These are phyloP conservation scores for Steinernema hermaphroditum DNA, from an alignment of 2,888 invertebrate genomes.

Conservation along the genomic window DNA sequence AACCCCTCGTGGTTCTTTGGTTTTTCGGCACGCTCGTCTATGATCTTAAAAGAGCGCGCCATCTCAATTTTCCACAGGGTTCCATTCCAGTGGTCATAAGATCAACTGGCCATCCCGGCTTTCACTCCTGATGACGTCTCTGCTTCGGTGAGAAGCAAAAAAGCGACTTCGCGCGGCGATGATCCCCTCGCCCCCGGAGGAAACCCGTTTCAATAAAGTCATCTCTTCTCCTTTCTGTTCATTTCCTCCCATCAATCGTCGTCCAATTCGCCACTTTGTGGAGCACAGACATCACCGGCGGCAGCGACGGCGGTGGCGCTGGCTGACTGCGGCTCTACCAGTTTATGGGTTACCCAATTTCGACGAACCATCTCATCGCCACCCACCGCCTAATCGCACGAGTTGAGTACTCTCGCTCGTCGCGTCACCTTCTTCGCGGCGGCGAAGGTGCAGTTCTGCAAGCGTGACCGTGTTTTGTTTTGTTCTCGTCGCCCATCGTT, in stretches of 20 bases:
- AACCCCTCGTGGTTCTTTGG: too few relatives aligned
- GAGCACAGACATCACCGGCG: not conserved
- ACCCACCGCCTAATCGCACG: not conserved
- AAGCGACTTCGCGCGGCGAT: not conserved
- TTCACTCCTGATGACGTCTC: not conserved
- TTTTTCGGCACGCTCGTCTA: too few relatives aligned
- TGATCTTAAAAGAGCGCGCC: too few relatives aligned
- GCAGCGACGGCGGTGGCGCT: too few relatives aligned
- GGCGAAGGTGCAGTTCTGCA: not conserved
- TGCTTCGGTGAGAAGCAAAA: not conserved
- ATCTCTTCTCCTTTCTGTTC: not conserved
- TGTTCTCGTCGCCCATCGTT: not conserved
- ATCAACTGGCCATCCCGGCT: not conserved
- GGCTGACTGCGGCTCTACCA: not conserved
- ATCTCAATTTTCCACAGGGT: too few relatives aligned
- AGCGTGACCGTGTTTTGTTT: not conserved
- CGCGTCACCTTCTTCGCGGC: not conserved
- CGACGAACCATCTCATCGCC: slow-evolving; percentile 7
- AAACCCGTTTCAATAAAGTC: slow-evolving; percentile 21
- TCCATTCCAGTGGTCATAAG: too few relatives aligned
- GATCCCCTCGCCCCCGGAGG: not conserved
- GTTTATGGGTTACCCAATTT: slow-evolving; percentile 26
- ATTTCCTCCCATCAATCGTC: not conserved
- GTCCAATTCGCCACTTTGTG: not conserved
- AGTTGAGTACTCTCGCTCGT: not conserved